Evolutionary conservation across 2,888 invertebrate species (phyloP).

Genomic region (Epirrhoe alternata): DNA sequence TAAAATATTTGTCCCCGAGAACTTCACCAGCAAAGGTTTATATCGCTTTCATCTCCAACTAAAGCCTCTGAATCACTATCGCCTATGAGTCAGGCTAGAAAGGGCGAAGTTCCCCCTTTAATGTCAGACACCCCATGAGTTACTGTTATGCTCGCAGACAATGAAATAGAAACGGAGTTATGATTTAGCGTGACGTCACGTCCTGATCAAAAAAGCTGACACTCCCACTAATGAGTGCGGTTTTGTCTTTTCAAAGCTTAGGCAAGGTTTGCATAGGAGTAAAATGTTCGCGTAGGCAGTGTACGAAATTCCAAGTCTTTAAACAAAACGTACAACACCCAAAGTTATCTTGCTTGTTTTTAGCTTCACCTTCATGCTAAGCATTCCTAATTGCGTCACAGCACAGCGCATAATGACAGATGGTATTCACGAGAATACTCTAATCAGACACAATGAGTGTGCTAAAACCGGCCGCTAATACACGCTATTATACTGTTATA

Average conservation of each 20-base stretch:
- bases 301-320: too few relatives aligned
- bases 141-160: conserved; percentile 39
- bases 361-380: not conserved
- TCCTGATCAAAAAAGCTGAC: conserved; percentile 19
- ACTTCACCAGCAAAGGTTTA: not conserved
- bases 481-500: conserved; percentile 14
- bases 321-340: not conserved
- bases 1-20: not conserved
- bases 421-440: conserved; percentile 20
- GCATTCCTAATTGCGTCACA: conserved; percentile 21
- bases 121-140: conserved; percentile 51
- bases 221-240: conserved; percentile 27
- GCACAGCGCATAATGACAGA: conserved; percentile 13
- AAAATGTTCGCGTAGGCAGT: not conserved
- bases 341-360: not conserved
- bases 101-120: conserved; percentile 52
- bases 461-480: conserved; percentile 25
- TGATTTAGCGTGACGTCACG: conserved; percentile 28
- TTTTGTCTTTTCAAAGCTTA: conserved; percentile 8
- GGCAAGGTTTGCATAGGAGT: not conserved
- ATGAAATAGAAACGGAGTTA: conserved; percentile 37
- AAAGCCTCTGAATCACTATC: conserved; percentile 22
- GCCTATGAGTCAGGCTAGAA: conserved; percentile 50
- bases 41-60: conserved; percentile 30
- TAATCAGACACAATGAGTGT: conserved; percentile 30